Base-by-base conservation (phyloP, 1,140 invertebrate genomes). In the Eulimnadia texana region DNA sequence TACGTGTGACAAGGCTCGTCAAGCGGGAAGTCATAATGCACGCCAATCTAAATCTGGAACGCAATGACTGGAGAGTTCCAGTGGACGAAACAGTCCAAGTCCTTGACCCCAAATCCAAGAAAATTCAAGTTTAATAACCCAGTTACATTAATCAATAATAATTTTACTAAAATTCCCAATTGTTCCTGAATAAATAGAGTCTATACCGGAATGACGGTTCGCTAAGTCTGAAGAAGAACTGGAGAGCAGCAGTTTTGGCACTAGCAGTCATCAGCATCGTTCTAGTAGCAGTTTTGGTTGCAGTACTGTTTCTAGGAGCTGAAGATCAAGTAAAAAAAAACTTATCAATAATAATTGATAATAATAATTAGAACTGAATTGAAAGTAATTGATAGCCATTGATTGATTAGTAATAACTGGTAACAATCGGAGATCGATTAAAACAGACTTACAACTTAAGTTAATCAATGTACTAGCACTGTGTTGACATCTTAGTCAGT, bases 21-120 rank as follows among this genome's bases (percentile, higher is more conserved):
- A n/a, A n/a, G n/a, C n/a, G n/a, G 9, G 23, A 27, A 54, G 23
- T 16, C 28, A 16, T 42, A 25, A 88, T 89, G 86, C 86, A 88
- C 79, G 83, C 84, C 77, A 85, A 84, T 80, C 82, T 84, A 70
- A 81, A 83, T 75, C 77, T 86, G 73, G 86, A 88, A 78, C 83
- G 84, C 72, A 83, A 82, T 69, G 87, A 85, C 69, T 89, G 86
- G 86, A 84, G 86, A 73, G 77, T 89, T 72, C 86, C 86, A 72
- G 86, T 86, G 66, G 86, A 90, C 77, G 86, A 90, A 78, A 89
- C 87, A 66, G 80, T 90, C 66, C 86, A 90, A 75, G 86, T 90
- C 71, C 84, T 82, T 74, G 86, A 88, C 78, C 82, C 84, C 66
- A 84, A 87, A 74, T 80, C 82, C 70, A 88, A 88, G 71, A 83